Conservation (phyloP, 2,113 vertebrate genomes). For the Gobio gobio region DNA sequence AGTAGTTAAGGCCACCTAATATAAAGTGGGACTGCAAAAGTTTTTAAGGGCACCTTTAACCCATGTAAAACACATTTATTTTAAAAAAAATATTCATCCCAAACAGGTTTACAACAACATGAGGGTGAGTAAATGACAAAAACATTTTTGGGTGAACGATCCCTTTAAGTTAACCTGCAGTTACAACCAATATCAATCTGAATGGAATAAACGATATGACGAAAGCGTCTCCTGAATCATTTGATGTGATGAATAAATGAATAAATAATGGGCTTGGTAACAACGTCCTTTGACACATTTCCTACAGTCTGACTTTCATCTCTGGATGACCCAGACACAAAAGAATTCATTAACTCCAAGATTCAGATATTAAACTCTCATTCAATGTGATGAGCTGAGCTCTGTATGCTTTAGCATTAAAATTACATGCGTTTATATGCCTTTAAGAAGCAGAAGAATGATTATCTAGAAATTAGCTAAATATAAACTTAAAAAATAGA, state of each 20-base stretch:
- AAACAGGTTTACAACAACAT: no score
- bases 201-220: neutral
- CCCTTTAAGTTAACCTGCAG: neutral
- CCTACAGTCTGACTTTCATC: conserved; percentile 36
- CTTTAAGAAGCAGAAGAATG: neutral
- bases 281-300: neutral
- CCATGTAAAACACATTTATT: neutral
- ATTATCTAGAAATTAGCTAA: neutral
- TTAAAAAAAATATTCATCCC: neutral
- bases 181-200: neutral
- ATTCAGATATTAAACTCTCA: neutral
- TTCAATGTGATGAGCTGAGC: neutral
- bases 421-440: neutral
- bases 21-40: no score
- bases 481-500: neutral
- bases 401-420: neutral
- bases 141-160: neutral
- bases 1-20: no score
- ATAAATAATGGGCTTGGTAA: conserved; percentile 11
- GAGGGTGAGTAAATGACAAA: no score
- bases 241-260: conserved; percentile 38
- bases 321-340: conserved; percentile 45
- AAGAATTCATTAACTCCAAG: conserved; percentile 38
- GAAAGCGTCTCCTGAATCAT: neutral
- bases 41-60: neutral